Evolutionary conservation across 1,140 invertebrate species (phyloP), one percentile per base, ranked within the genome.

Genomic region (Pogonomyrmex californicus): DNA sequence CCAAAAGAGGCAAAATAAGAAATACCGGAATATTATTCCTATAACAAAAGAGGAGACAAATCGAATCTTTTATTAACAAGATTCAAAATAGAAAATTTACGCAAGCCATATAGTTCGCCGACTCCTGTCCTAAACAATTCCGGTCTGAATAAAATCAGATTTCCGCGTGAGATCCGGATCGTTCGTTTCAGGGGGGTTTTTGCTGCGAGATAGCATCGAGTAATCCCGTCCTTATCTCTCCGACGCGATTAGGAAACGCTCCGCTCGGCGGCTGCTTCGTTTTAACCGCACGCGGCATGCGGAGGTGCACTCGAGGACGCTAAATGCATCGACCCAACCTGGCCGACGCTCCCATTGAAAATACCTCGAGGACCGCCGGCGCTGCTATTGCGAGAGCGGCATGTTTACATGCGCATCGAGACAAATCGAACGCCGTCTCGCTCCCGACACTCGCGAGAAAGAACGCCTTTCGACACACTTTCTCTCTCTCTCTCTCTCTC

Each of bases 271-370:
- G 58, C 23, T 30, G 56, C 63, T 56, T 44, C 14, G 36, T 75
- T 83, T 68, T 17, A 58, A 87, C 41, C 23, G 38, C 54, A 56
- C 44, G 47, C 23, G 14, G 70, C 7, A 30, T 33, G 66, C 51
- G 33, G 23, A 44, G 30, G 62, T 49, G 30, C 65, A 62, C 33
- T 76, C 54, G 33, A 73, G 65, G 33, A 51, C 36, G 54, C 33
- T 30, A 58, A 83, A 88, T 51, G 54, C 76, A 76, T 60, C 56
- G 63, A 85, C 49, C 73, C 49, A 56, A 85, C 73, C 86, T 78
- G 44, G 47, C 71, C 65, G 75, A 86, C 30, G 56, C 51, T 76
- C 62, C 44, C 38, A 62, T 86, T 56, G 77, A 63, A 75, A 89
- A 86, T 71, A 56, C 38, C 41, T 58, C 36, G 65, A 70, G 56